Base-by-base conservation (phyloP, 2,113 vertebrate genomes). In the Menidia beryllina region DNA sequence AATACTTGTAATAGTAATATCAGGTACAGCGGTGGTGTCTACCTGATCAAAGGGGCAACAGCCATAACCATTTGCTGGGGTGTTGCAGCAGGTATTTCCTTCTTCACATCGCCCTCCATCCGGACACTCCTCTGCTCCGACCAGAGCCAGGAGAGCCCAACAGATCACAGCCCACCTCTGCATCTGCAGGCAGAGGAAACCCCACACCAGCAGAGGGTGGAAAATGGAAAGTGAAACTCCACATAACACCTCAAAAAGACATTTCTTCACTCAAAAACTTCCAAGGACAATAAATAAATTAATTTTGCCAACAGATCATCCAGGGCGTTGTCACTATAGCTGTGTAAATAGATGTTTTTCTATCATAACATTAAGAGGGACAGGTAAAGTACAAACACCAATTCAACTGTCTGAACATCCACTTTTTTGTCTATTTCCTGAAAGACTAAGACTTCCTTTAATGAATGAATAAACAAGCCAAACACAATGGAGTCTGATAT, bases 51-150 rank as follows among this genome's bases (percentile, higher is more conserved):
- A 71, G 0, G 90, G 93, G 73, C 95, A 95, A 81, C 95, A 95
- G 2, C 77, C 86, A 60, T 90, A 94, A 4, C 72, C 49, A 2
- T 49, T 82, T 4, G 5, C 6, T 13, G 81, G 76, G 55, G 41
- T 75, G 0, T 49, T 89, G 77, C 96, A 97, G 92, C 95, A 97
- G 1, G 95, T 94, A 82, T 71, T 84, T 9, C 90, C 90, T 0
- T 92, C 75, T 0, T 88, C 79, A 72, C 96, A 96, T 4, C 17
- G 38, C 0, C 81, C 82, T 52, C 79, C 84, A 51, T 87, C 74
- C 9, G 92, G 91, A 83, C 88, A 93, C 43, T 78, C 58, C 3
- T 84, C 77, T 15, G 88, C 86, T 7, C 51, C 63, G 15, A 66
- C 87, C 67, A 89, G 52, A 50, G 82, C 79, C 77, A 93, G 41